Evolutionary conservation across 1,140 invertebrate genomes (phyloP).

Genomic region (Octopus sinensis): DNA sequence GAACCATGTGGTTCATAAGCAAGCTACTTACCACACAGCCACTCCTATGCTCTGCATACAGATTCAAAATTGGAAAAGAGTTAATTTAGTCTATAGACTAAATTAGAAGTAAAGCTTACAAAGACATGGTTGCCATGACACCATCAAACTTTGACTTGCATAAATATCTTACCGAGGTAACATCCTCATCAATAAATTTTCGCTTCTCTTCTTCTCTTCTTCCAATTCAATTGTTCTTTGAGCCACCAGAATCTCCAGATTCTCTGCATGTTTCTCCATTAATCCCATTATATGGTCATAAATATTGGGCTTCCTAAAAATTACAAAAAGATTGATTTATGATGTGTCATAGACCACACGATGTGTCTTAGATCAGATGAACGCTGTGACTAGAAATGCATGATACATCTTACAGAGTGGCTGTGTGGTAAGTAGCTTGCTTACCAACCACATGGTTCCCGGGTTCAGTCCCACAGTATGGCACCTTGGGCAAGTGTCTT

Average conservation of each 20-base stretch:
- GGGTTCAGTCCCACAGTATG: no score
- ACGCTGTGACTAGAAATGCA: no score
- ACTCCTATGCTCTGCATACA: no score
- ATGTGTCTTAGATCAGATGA: no score
- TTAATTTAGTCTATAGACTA: neutral
- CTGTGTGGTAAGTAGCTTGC: no score
- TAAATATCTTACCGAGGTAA: constrained; percentile 70
- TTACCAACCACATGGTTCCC: no score
- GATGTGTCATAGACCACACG: neutral
- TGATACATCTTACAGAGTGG: no score
- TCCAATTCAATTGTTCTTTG: constrained; percentile 85
- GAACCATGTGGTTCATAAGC: no score
- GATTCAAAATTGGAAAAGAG: no score
- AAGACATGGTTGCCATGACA: neutral
- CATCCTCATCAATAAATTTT: constrained; percentile 87
- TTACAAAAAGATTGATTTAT: neutral
- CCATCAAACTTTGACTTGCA: no score
- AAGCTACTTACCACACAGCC: no score
- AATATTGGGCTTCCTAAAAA: constrained; percentile 80
- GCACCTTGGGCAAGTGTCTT: no score
- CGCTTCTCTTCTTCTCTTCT: constrained; percentile 90
- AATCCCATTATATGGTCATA: constrained; percentile 94
- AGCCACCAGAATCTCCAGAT: constrained; percentile 83
- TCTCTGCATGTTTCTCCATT: constrained; percentile 92
- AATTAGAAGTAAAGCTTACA: neutral